These are phyloP conservation scores for Misgurnus mizolepis DNA, from an alignment of 2,113 vertebrate species.

Conservation along the genomic window DNA sequence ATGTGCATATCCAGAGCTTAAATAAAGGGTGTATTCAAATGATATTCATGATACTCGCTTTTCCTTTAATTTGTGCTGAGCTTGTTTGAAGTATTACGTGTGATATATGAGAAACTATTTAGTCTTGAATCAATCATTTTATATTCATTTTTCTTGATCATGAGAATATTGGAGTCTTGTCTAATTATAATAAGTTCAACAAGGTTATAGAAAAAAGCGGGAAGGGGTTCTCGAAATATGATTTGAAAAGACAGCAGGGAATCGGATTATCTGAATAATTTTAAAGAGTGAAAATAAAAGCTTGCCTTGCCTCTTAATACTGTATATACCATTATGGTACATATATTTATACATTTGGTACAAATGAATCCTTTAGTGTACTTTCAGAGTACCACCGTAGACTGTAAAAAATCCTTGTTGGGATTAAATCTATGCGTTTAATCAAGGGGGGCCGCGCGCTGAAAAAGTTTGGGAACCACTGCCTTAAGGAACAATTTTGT, in stretches of 20 bases:
- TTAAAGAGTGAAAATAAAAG: not conserved
- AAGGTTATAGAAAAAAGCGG: conserved; percentile 31
- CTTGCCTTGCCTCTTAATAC: not conserved
- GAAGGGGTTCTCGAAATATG: conserved; percentile 22
- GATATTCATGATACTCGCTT: not conserved
- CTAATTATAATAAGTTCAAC: conserved; percentile 19
- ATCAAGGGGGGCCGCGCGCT: no score
- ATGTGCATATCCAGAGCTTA: not conserved
- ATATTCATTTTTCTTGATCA: conserved; percentile 23
- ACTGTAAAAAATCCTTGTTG: no score
- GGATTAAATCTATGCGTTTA: no score
- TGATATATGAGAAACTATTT: not conserved
- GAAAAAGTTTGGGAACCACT: no score
- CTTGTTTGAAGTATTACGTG: not conserved
- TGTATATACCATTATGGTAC: not conserved
- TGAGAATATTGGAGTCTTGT: not conserved
- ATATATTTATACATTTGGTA: no score
- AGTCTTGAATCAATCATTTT: not conserved
- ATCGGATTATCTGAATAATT: not conserved
- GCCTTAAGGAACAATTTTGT: no score
- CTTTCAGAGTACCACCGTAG: no score
- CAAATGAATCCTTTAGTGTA: no score
- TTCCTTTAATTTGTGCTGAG: not conserved
- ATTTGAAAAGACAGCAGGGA: not conserved
- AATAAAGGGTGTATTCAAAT: not conserved